Evolutionary conservation across 2,113 vertebrate species (phyloP).

Genomic region (Sapayoa aenigma): DNA sequence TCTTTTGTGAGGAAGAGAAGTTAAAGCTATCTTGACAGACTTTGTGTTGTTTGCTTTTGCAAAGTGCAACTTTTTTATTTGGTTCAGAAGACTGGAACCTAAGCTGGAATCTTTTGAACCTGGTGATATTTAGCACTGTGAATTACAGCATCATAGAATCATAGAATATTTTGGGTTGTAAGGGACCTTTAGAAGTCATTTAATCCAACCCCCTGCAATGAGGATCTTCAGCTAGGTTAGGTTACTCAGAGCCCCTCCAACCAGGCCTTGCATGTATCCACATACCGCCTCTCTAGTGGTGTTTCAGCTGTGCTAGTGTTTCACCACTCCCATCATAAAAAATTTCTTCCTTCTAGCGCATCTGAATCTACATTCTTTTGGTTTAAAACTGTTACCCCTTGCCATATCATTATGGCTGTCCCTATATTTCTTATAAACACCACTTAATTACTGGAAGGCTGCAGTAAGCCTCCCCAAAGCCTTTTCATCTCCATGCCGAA

Average conservation of each 20-base stretch:
- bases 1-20: not conserved
- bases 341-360: not conserved
- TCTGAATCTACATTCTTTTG: not conserved
- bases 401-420: not conserved
- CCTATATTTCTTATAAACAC: not conserved
- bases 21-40: not conserved
- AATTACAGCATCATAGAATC: not conserved
- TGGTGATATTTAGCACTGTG: not conserved
- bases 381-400: not conserved
- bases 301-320: not conserved
- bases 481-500: not conserved
- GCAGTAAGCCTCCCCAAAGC: not conserved
- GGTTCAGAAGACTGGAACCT: not conserved
- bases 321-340: not conserved
- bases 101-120: not conserved
- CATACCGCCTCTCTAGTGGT: not conserved
- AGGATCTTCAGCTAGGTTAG: not conserved
- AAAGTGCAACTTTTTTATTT: not conserved
- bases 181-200: not conserved
- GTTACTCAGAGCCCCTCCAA: not conserved
- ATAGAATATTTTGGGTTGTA: not conserved
- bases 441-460: not conserved
- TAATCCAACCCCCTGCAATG: fast-evolving
- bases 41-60: not conserved
- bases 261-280: not conserved